Base-by-base conservation (phyloP, 2,888 invertebrate species). In the Drosophila pullipes region DNA sequence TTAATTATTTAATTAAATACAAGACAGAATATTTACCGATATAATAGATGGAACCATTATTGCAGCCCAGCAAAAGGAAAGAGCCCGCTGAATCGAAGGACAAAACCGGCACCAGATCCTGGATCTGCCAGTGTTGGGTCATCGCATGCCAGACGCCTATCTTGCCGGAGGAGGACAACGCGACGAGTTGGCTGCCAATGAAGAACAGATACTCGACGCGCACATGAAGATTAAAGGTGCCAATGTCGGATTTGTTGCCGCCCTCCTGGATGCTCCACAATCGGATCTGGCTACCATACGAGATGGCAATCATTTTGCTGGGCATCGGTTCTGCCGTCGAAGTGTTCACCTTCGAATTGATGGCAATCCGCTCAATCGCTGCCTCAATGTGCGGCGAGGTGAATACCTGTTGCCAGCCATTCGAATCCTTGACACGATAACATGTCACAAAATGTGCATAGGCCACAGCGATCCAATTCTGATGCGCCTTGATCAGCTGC, bases 131-230 rank as follows among this genome's bases (percentile, higher is more conserved):
- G 93, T 99, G 98, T 91, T 99, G 98, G 0, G 99, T 98, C 96
- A 99, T 99, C 0, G 99, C 98, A 93, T 99, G 99, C 99, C 99
- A 99, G n/a, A 99, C 99, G 1, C 99, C 99, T 30, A 99, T 97
- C 94, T 99, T 99, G 7, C 98, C 98, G 10, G 96, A 96, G 3
- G 97, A 96, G 52, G 98, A 98, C 33, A 99, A 94, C 0, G 99
- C 99, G n/a, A 99, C 99, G 81, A 99, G 94, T 92, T 99, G 99
- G 81, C 98, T 98, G 1, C 99, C 99, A 92, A 99, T 99, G 93
- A 99, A 99, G 92, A 99, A 97, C 64, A 99, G 95, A 93, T 98
- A 98, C 92, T 99, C 99, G 11, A 99, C 98, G 1, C 97, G 95
- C 1, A 98, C 98, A 78, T 97, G 96, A 31, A 99, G 94, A 94